phyloP scores from a whole-genome alignment of 2,797 vertebrate genomes.

The Rhinatrema bivittatum region DNA sequence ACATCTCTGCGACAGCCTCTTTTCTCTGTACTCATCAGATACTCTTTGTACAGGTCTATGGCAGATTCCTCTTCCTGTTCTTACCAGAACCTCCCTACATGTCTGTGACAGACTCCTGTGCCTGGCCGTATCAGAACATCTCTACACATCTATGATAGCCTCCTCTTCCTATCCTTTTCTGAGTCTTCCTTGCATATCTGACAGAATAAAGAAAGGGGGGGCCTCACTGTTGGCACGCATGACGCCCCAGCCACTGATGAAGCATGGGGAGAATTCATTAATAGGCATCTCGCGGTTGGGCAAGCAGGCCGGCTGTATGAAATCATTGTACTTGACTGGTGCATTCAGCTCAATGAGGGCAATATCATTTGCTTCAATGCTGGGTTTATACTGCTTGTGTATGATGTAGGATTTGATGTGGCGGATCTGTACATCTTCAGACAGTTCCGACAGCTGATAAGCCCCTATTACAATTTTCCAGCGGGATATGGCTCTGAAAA shows the following conservation, averaged over 20 bases:
- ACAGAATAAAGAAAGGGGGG: not conserved
- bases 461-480: conserved; percentile 14
- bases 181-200: not conserved
- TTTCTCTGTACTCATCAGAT: too few relatives aligned
- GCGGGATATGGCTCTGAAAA: not conserved
- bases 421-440: not conserved
- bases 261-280: not conserved
- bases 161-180: too few relatives aligned
- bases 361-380: conserved; percentile 7
- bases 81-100: too few relatives aligned
- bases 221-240: conserved; percentile 3
- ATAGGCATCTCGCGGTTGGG: not conserved
- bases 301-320: conserved; percentile 15
- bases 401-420: not conserved
- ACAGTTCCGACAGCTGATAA: not conserved
- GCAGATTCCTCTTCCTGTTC: too few relatives aligned
- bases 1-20: too few relatives aligned
- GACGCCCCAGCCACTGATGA: conserved; percentile 15
- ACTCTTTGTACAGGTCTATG: too few relatives aligned
- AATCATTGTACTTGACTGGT: conserved; percentile 1
- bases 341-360: conserved; percentile 7
- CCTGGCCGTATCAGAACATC: too few relatives aligned
- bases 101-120: too few relatives aligned
- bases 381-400: conserved; percentile 6
- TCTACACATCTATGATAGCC: too few relatives aligned